Percentiles rank a stretch among this genome's conserved stretches.
Evolutionary conservation across 2,113 vertebrate species (phyloP).

Genomic region (Galeopterus variegatus): DNA sequence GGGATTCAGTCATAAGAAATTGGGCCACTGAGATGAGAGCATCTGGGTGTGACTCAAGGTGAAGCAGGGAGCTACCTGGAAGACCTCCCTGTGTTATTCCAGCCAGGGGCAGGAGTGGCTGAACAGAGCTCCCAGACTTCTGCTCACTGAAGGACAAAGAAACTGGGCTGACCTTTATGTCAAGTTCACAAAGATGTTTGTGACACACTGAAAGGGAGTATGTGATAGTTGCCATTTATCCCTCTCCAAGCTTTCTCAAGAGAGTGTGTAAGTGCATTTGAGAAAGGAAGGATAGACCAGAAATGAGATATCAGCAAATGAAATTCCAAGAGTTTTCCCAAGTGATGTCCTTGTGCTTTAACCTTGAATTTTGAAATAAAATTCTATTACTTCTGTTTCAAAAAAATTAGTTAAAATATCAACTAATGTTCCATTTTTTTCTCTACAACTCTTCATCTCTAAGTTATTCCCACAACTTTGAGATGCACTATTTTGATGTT

Average conservation of each 20-base stretch:
- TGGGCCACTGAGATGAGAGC: background rate
- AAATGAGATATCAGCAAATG: background rate
- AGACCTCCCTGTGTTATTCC: background rate
- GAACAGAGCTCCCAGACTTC: background rate
- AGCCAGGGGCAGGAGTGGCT: background rate
- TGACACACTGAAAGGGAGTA: background rate
- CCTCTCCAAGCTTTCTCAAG: background rate
- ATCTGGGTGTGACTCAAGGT: background rate
- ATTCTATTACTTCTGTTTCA: conserved; percentile 14
- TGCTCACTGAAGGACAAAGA: background rate
- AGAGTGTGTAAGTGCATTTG: background rate
- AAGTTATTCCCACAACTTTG: conserved; percentile 14
- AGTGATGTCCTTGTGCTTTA: background rate
- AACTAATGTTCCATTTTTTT: background rate
- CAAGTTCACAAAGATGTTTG: background rate
- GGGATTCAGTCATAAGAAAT: background rate
- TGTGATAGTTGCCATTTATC: background rate
- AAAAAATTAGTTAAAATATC: conserved; percentile 62
- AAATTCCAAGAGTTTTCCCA: conserved; percentile 18
- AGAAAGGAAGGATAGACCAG: background rate
- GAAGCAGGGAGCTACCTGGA: background rate
- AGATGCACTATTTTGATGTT: conserved; percentile 53
- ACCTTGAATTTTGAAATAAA: conserved; percentile 52
- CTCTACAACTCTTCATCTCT: background rate
- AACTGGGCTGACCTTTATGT: background rate